Evolutionary conservation across 2,113 vertebrate genomes (phyloP).

Genomic region (Onychostruthus taczanowskii): DNA sequence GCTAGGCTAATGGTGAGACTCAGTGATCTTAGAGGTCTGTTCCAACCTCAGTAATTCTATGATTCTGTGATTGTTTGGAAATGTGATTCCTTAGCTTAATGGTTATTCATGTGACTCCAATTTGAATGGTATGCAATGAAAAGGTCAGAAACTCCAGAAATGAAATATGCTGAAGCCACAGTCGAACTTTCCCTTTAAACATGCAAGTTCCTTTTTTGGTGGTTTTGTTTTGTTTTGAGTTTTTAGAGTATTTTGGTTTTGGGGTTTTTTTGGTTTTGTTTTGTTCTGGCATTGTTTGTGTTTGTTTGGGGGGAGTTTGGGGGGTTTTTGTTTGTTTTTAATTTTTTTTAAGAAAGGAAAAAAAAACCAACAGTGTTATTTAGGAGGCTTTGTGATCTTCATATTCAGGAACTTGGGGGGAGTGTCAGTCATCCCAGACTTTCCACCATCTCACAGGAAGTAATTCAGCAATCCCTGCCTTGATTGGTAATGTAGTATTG

Average conservation of each 20-base stretch:
- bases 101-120: accelerated
- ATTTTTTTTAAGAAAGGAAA: too few species aligned
- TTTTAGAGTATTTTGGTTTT: background rate
- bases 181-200: background rate
- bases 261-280: background rate
- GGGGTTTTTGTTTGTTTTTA: background rate
- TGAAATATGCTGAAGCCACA: background rate
- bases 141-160: background rate
- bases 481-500: background rate
- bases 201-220: background rate
- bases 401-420: background rate
- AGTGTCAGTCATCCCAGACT: background rate
- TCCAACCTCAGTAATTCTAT: background rate
- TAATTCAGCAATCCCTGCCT: background rate
- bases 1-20: background rate
- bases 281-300: background rate
- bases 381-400: background rate
- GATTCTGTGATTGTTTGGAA: background rate
- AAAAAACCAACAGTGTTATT: background rate
- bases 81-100: background rate
- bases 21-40: background rate
- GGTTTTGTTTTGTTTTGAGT: background rate
- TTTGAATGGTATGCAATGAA: background rate
- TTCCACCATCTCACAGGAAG: background rate
- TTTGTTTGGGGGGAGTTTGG: too few species aligned